A percentile compares a stretch with the other conserved stretches of the same genome.
Conservation (phyloP, 2,113 vertebrate genomes). For the Pungitius pungitius region DNA sequence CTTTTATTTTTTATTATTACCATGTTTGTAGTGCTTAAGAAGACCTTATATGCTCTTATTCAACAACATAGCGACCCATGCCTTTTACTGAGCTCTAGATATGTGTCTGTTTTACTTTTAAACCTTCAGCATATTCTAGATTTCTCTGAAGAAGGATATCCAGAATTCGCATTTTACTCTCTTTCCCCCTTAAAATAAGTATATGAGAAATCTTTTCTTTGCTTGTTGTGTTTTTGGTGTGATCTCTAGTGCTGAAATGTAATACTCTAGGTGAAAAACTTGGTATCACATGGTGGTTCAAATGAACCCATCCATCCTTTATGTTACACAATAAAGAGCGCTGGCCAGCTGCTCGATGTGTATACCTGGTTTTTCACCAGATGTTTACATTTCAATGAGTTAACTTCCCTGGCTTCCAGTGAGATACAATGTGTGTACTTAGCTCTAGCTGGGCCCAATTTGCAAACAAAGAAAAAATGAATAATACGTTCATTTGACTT, state of each 20-base stretch:
- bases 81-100: conserved; percentile 74
- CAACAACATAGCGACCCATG: conserved; percentile 74
- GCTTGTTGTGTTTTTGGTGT: conserved; percentile 74
- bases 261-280: conserved; percentile 64
- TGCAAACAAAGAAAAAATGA: conserved; percentile 13
- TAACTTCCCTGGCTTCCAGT: conserved; percentile 72
- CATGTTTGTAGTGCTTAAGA: conserved; percentile 75
- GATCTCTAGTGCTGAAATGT: conserved; percentile 64
- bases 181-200: conserved; percentile 76
- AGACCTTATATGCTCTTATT: conserved; percentile 76
- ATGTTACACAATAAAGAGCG: conserved; percentile 45
- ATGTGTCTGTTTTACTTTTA: conserved; percentile 77
- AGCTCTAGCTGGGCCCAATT: conserved; percentile 5
- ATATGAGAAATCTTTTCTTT: conserved; percentile 79
- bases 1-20: background rate
- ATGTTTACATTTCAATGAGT: conserved; percentile 74
- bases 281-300: conserved; percentile 69
- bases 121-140: conserved; percentile 77
- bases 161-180: conserved; percentile 75
- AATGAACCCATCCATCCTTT: conserved; percentile 61
- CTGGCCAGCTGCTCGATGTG: conserved; percentile 65
- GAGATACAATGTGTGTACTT: background rate
- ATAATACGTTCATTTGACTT: background rate
- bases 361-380: conserved; percentile 66
- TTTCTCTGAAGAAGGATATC: conserved; percentile 79